Percentiles rank a stretch among this genome's conserved stretches.
These are phyloP conservation scores for Leptopilina boulardi DNA, from an alignment of 1,140 invertebrate genomes.

Conservation along the genomic window DNA sequence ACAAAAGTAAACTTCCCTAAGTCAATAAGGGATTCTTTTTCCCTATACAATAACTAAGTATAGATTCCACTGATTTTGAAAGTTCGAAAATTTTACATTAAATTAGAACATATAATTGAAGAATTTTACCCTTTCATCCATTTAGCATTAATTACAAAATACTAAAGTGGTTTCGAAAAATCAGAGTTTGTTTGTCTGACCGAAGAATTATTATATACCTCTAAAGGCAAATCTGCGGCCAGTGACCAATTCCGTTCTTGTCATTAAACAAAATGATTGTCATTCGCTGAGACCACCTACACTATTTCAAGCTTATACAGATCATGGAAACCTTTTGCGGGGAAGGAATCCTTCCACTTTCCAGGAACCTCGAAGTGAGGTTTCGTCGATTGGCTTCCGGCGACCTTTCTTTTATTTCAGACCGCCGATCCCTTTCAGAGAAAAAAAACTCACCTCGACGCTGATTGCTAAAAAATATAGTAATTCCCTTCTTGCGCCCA, in stretches of 20 bases:
- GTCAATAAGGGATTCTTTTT: background rate
- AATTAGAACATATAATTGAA: too few relatives aligned
- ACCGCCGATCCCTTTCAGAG: constrained; percentile 39
- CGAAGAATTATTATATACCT: too few relatives aligned
- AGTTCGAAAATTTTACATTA: too few relatives aligned
- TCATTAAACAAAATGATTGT: constrained; percentile 70
- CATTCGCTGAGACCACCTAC: constrained; percentile 63
- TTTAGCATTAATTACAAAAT: too few relatives aligned
- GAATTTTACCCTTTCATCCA: too few relatives aligned
- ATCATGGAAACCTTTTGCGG: constrained; percentile 41
- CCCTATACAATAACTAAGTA: too few relatives aligned
- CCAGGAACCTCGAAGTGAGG: constrained; percentile 47
- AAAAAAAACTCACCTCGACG: constrained; percentile 13
- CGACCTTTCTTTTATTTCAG: constrained; percentile 49
- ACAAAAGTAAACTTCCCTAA: too few relatives aligned
- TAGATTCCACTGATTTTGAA: too few relatives aligned
- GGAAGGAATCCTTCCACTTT: constrained; percentile 47
- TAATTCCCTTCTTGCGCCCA: constrained; percentile 21
- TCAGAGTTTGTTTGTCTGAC: too few relatives aligned
- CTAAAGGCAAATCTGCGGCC: constrained; percentile 52
- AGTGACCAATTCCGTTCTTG: constrained; percentile 52
- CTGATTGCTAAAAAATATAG: constrained; percentile 34
- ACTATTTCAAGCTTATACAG: constrained; percentile 48
- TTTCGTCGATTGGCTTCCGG: constrained; percentile 52
- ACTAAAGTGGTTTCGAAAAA: too few relatives aligned